phyloP scores from a whole-genome alignment of 2,113 vertebrate species.

The Columba livia region DNA sequence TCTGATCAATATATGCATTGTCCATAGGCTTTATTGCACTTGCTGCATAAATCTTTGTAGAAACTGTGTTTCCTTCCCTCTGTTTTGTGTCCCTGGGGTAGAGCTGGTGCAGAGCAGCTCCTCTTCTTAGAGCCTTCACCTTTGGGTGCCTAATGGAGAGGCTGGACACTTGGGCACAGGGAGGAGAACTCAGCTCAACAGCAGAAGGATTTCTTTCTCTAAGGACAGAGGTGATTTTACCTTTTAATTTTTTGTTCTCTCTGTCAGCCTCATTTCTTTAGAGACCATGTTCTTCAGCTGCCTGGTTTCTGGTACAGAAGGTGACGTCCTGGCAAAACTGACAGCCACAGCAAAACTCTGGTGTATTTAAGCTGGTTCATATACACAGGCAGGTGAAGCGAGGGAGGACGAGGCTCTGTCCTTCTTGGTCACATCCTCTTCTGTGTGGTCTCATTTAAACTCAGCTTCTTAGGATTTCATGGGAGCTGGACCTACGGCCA shows the following conservation, averaged over 20 bases:
- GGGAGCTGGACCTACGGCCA: background rate
- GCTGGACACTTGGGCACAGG: background rate
- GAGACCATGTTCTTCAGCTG: background rate
- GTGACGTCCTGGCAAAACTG: background rate
- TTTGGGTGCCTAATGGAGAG: background rate
- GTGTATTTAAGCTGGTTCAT: background rate
- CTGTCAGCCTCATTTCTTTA: background rate
- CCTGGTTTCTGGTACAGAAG: background rate
- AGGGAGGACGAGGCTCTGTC: background rate
- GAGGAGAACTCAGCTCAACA: background rate
- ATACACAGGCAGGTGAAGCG: too few relatives aligned
- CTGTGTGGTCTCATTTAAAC: background rate
- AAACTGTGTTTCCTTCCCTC: background rate
- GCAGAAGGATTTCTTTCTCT: background rate
- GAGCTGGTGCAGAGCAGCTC: background rate
- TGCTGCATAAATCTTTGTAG: background rate
- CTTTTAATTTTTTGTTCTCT: background rate
- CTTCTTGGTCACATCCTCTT: background rate
- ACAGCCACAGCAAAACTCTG: background rate
- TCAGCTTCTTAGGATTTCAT: rapidly evolving
- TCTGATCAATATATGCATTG: background rate
- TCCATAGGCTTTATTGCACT: background rate
- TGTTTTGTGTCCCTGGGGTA: background rate
- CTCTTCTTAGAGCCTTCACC: background rate
- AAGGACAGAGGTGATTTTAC: background rate